A percentile compares a stretch with the other conserved stretches of the same genome.
Conservation (phyloP, 2,113 vertebrate species). For the Meleagris gallopavo region DNA sequence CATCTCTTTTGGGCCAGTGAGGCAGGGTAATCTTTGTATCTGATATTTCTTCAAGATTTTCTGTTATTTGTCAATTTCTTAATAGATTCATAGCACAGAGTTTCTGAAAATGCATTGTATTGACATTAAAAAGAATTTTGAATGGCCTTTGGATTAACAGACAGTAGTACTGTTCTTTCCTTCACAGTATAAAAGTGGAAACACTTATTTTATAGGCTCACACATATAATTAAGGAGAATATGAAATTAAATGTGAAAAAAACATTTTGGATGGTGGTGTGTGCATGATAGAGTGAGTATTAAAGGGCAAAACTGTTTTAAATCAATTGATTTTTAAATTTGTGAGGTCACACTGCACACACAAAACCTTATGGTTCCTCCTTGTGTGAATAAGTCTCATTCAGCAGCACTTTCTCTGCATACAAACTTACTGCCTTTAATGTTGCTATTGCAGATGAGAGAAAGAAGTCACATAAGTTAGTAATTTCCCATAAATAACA, state of each 20-base stretch:
- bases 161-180: not conserved
- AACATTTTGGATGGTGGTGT: not conserved
- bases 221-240: not conserved
- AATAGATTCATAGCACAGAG: not conserved
- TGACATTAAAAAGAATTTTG: not conserved
- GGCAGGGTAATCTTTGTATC: not conserved
- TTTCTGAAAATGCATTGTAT: not conserved
- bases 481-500: constrained; percentile 18
- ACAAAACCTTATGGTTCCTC: not conserved
- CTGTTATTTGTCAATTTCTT: not conserved
- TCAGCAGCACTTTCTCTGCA: not conserved
- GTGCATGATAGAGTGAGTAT: not conserved
- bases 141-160: not conserved
- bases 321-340: not conserved
- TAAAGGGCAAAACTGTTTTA: not conserved
- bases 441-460: not conserved
- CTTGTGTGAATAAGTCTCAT: not conserved
- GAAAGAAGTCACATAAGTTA: not conserved
- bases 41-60: not conserved
- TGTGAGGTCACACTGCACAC: not conserved
- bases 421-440: not conserved
- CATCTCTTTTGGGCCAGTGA: not conserved
- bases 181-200: not conserved
- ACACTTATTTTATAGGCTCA: not conserved
- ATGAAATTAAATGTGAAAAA: not conserved